Percentiles rank a stretch among this genome's conserved stretches.
phyloP scores from a whole-genome alignment of 1,140 invertebrate species.

The Cyclargus thomasi region DNA sequence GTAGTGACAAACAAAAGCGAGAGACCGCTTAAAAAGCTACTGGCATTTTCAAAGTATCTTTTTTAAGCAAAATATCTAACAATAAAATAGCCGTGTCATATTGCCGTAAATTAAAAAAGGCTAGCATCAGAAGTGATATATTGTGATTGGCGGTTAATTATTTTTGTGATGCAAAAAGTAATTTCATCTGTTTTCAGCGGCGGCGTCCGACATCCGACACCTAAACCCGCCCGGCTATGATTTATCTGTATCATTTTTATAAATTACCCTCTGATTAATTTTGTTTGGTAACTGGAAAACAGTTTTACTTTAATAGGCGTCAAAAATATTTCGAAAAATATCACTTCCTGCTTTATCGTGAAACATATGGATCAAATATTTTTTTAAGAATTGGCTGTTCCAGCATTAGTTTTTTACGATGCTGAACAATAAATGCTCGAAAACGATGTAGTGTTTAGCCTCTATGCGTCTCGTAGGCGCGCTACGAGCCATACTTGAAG shows the following conservation, averaged over 20 bases:
- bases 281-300: neutral
- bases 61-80: neutral
- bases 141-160: slow-evolving; percentile 3
- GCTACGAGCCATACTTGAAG: neutral
- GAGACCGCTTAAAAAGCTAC: too few species aligned
- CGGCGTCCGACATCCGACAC: neutral
- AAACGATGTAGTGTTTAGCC: neutral
- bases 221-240: neutral
- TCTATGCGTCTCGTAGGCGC: neutral
- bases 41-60: too few species aligned
- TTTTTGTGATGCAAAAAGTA: neutral
- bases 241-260: neutral
- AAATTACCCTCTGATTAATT: neutral
- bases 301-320: too few species aligned
- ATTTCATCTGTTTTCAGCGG: neutral
- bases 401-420: neutral
- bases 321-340: too few species aligned
- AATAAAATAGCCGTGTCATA: neutral
- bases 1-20: too few species aligned
- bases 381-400: neutral
- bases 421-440: neutral
- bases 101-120: neutral
- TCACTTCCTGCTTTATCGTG: too few species aligned
- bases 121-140: neutral
- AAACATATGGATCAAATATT: too few species aligned